Evolutionary conservation across 1,140 invertebrate genomes (phyloP).

Genomic region (Drosophila pandora): DNA sequence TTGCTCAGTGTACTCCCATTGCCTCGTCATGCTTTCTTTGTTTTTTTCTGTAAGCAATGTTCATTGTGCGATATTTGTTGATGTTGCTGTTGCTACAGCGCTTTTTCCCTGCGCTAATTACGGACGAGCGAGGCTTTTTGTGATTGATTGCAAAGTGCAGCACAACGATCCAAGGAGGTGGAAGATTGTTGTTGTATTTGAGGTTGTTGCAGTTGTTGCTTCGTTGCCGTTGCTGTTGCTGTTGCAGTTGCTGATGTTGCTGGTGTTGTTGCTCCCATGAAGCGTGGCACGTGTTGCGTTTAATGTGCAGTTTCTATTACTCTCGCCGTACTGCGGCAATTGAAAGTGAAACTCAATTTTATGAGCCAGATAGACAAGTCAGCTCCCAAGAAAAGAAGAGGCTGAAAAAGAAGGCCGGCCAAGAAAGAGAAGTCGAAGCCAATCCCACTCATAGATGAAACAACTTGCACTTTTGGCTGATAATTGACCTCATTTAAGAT

Average conservation of each 20-base stretch:
- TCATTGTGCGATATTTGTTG: constrained; percentile 71
- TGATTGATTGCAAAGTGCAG: constrained; percentile 78
- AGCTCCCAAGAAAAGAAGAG: constrained; percentile 11
- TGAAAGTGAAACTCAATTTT: constrained; percentile 77
- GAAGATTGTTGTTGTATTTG: constrained; percentile 16
- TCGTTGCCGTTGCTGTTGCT: constrained; percentile 8
- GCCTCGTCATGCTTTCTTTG: constrained; percentile 79
- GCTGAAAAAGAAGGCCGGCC: constrained; percentile 3
- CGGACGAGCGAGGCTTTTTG: constrained; percentile 57
- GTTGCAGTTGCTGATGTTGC: constrained; percentile 16
- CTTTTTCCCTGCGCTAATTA: constrained; percentile 80
- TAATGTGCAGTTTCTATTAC: constrained; percentile 82
- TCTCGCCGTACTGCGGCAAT: constrained; percentile 61
- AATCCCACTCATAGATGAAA: constrained; percentile 22
- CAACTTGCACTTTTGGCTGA: constrained; percentile 78
- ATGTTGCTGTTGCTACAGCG: constrained; percentile 43
- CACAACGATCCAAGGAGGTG: constrained; percentile 39
- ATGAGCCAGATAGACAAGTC: constrained; percentile 53
- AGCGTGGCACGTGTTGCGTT: constrained; percentile 79
- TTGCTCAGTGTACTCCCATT: constrained; percentile 31
- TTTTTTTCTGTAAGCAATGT: constrained; percentile 67
- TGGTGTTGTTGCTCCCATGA: constrained; percentile 66
- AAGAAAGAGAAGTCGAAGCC: constrained; percentile 9
- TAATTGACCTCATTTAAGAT: constrained; percentile 82
- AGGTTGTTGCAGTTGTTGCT: constrained; percentile 20